Evolutionary conservation across 2,888 invertebrate genomes (phyloP).

Genomic region (Digitonthophagus gazella): DNA sequence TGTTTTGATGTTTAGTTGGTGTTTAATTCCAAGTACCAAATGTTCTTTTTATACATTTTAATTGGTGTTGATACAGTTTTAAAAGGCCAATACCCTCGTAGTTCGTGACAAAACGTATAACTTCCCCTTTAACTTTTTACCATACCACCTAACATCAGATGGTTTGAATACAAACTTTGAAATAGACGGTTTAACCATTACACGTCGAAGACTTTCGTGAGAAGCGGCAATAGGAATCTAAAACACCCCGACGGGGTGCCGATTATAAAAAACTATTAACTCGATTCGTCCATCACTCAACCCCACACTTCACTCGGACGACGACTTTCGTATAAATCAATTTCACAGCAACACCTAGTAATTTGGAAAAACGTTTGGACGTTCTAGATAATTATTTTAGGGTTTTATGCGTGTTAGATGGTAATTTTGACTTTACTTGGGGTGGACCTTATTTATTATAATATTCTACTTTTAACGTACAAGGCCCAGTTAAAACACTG

Average conservation of each 20-base stretch:
- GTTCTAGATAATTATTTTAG: not conserved
- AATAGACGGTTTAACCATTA: not conserved
- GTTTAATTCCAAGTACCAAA: not conserved
- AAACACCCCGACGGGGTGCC: not conserved
- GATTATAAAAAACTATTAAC: not conserved
- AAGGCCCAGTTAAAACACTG: not conserved
- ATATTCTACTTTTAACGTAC: not conserved
- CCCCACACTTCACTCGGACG: not conserved
- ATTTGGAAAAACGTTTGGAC: not conserved
- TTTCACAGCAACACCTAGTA: not conserved
- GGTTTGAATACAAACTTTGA: no score
- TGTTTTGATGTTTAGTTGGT: not conserved
- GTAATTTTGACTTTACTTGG: not conserved
- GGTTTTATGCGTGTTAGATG: not conserved
- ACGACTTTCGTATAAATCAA: not conserved
- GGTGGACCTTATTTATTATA: not conserved
- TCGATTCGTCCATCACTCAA: not conserved
- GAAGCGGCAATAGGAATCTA: not conserved
- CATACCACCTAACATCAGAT: no score
- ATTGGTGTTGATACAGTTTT: no score
- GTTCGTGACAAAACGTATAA: no score
- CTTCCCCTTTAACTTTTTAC: no score
- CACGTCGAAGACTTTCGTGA: not conserved
- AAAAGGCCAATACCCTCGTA: no score
- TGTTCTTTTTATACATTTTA: no score